Percentiles rank a stretch among this genome's conserved stretches.
Evolutionary conservation across 1,140 invertebrate species (phyloP).

Genomic region (Dufourea novaeangliae): DNA sequence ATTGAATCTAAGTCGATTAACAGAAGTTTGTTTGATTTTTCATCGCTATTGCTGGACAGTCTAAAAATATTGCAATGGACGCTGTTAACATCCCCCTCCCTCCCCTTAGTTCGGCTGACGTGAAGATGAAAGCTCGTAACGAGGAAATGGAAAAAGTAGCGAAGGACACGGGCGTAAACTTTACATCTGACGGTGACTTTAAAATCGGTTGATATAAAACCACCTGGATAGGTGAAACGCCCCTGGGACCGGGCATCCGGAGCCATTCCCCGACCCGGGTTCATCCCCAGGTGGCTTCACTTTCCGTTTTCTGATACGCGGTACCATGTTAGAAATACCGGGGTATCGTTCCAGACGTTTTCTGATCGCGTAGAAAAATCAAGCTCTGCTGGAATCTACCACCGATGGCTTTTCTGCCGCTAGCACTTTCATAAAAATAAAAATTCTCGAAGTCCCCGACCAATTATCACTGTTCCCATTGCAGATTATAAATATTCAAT

Average conservation of each 20-base stretch:
- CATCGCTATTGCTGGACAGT: no score
- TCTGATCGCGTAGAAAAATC: constrained; percentile 63
- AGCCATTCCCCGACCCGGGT: constrained; percentile 47
- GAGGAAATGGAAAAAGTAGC: constrained; percentile 25
- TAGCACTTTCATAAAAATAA: no score
- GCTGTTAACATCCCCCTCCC: no score
- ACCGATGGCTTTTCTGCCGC: not conserved
- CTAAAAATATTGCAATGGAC: no score
- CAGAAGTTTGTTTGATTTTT: no score
- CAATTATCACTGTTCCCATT: not conserved
- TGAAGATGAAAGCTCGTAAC: not conserved
- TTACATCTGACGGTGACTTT: constrained; percentile 71
- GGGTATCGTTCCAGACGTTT: constrained; percentile 47
- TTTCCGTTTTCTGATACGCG: constrained; percentile 62
- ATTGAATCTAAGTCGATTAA: no score
- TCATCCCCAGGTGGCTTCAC: constrained; percentile 64
- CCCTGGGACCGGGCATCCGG: constrained; percentile 57
- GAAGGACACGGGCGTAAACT: constrained; percentile 62
- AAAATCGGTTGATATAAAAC: constrained; percentile 73
- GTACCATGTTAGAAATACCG: constrained; percentile 43
- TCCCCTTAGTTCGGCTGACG: no score
- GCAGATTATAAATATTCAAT: no score
- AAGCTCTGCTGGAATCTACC: constrained; percentile 31
- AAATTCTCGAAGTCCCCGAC: not conserved
- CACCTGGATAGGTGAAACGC: constrained; percentile 69